Evolutionary conservation across 2,888 invertebrate species (phyloP), one percentile per base, ranked within the genome.

Genomic region (Cataglyphis rosenhaueri): DNA sequence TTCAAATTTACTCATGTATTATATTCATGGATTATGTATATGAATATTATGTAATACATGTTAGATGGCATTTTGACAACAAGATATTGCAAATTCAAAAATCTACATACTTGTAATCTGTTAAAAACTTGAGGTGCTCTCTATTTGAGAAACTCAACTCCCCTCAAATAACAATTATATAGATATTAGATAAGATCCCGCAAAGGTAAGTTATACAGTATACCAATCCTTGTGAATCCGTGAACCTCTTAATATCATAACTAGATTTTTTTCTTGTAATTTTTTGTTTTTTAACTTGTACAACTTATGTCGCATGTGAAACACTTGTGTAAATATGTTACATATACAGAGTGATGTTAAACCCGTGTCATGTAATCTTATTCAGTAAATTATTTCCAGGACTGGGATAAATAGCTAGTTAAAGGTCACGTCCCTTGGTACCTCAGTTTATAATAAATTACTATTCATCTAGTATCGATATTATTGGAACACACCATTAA

Each of bases 361-460:
- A 83, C 44, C 38, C 70, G 70, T 64, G 79, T 71, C 59, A 62
- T 65, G 64, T 70, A 85, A 84, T 59, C 81, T 61, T 89, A 87
- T 75, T 82, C 29, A 25, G 64, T 90, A n/a, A 88, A 79, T 83
- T 83, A 87, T 84, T 85, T 84, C 73, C 84, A 81, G 75, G 70
- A 76, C 66, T 84, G 83, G 57, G 65, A 73, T 88, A 83, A 85
- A 90, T 82, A 87, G 79, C 82, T 88, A 85, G 79, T 81, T 85
- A 90, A 86, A 86, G 81, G 82, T 78, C 84, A 84, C 81, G 75
- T 73, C 78, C 81, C 87, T 89, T 87, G 87, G 84, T 89, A 90
- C 70, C 82, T 90, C 66, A 12, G 74, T 74, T 84, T 78, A 79
- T n/a, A 81, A 87, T 90, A 89, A 87, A 86, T 89, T 90, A 86